These are phyloP conservation scores for Apodemus speciosus DNA, from an alignment of 2,113 vertebrate genomes.

Conservation along the genomic window DNA sequence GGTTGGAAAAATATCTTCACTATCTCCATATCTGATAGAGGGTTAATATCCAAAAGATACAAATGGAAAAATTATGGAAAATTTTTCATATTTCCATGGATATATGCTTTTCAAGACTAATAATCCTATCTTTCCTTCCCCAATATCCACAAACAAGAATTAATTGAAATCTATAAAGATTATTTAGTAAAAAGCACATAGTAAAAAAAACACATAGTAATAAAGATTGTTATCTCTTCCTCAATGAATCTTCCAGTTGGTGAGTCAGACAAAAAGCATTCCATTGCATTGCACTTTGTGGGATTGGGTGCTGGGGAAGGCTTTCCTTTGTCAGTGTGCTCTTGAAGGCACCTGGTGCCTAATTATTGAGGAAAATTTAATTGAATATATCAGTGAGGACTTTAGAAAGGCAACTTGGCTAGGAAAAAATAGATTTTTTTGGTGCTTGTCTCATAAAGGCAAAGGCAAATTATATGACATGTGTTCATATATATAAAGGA, in stretches of 20 bases:
- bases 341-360: neutral
- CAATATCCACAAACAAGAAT: neutral
- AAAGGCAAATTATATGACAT: neutral
- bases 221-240: neutral
- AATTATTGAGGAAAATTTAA: neutral
- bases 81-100: too few relatives aligned
- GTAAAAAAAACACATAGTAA: neutral
- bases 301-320: neutral
- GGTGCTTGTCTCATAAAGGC: neutral
- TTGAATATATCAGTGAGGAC: neutral
- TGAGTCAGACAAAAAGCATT: neutral
- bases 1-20: too few relatives aligned
- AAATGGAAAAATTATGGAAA: too few relatives aligned
- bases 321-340: neutral
- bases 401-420: neutral
- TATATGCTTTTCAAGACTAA: neutral
- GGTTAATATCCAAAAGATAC: too few relatives aligned
- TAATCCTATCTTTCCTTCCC: neutral
- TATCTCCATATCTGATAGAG: too few relatives aligned
- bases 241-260: neutral
- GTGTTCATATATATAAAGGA: neutral
- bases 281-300: accelerated
- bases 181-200: neutral
- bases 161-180: neutral
- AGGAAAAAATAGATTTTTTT: neutral